Evolutionary conservation across 2,888 invertebrate genomes (phyloP).

Genomic region (Trachelus iudaicus): DNA sequence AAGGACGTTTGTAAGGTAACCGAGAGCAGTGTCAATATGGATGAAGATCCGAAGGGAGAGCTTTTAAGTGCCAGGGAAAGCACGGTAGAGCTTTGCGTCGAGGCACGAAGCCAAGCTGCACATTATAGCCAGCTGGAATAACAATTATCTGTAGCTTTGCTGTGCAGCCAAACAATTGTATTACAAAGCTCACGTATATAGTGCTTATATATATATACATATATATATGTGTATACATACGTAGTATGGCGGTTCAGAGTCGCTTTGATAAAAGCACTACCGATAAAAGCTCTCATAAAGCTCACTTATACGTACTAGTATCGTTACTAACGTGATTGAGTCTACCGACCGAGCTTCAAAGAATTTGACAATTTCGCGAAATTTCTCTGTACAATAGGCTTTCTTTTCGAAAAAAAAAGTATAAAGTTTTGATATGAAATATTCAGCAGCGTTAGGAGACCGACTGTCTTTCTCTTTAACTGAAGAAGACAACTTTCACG

Average conservation of each 20-base stretch:
- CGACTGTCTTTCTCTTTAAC: neutral
- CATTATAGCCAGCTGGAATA: neutral
- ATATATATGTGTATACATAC: too few relatives aligned
- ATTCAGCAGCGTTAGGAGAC: neutral
- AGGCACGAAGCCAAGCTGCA: neutral
- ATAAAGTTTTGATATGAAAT: neutral
- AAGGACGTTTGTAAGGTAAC: neutral
- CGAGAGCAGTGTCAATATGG: neutral
- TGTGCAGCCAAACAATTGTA: neutral
- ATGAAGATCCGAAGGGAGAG: neutral
- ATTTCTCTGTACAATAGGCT: neutral
- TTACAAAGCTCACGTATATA: neutral
- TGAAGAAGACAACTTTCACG: neutral
- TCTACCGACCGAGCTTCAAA: too few relatives aligned
- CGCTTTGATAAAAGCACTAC: too few relatives aligned
- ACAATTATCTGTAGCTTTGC: neutral
- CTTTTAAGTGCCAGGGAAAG: neutral
- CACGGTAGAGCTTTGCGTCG: neutral
- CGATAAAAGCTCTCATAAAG: too few relatives aligned
- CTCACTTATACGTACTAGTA: too few relatives aligned
- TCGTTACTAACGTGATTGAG: too few relatives aligned
- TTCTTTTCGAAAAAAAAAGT: neutral
- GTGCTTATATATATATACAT: too few relatives aligned
- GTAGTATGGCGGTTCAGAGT: too few relatives aligned
- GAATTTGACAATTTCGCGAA: neutral